A percentile compares a stretch with the other conserved stretches of the same genome.
phyloP scores from a whole-genome alignment of 2,113 vertebrate species.

The Corythoichthys haematopterus region DNA sequence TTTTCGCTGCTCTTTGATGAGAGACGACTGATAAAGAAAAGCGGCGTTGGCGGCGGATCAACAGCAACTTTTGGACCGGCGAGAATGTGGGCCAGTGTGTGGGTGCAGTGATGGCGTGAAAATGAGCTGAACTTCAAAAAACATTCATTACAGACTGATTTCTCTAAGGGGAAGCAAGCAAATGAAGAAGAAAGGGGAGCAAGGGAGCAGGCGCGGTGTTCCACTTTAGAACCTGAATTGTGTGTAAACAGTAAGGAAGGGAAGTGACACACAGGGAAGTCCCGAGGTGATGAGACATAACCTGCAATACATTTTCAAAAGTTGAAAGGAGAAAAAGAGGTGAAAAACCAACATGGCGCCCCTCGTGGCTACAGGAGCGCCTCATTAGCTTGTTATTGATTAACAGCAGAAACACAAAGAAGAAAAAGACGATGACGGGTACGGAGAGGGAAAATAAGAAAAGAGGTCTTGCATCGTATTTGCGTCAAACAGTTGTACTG shows the following conservation, averaged over 20 bases:
- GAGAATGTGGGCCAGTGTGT: conserved; percentile 31
- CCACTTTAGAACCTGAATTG: conserved; percentile 18
- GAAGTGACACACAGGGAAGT: conserved; percentile 24
- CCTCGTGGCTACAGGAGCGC: not conserved
- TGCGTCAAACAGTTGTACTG: not conserved
- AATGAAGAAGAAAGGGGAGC: conserved; percentile 23
- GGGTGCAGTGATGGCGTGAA: conserved; percentile 34
- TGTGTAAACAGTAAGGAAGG: conserved; percentile 21
- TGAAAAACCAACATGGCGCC: conserved; percentile 6
- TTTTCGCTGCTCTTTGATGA: conserved; percentile 43
- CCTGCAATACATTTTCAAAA: conserved; percentile 21
- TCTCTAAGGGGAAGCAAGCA: conserved; percentile 57
- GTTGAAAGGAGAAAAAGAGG: conserved; percentile 17
- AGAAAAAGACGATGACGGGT: not conserved
- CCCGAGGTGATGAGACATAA: conserved; percentile 31
- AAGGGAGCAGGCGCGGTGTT: conserved; percentile 23
- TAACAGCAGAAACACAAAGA: conserved; percentile 19
- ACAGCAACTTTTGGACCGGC: conserved; percentile 20
- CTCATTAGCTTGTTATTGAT: conserved; percentile 38
- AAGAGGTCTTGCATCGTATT: not conserved
- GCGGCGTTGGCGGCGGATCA: conserved; percentile 21
- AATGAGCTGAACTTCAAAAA: conserved; percentile 67
- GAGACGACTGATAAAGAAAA: conserved; percentile 20
- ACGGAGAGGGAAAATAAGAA: not conserved
- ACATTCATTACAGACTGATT: conserved; percentile 61